A percentile compares a stretch with the other conserved stretches of the same genome.
Conservation (phyloP, 92 coral and sea anemone genomes). For the Porites divaricata region DNA sequence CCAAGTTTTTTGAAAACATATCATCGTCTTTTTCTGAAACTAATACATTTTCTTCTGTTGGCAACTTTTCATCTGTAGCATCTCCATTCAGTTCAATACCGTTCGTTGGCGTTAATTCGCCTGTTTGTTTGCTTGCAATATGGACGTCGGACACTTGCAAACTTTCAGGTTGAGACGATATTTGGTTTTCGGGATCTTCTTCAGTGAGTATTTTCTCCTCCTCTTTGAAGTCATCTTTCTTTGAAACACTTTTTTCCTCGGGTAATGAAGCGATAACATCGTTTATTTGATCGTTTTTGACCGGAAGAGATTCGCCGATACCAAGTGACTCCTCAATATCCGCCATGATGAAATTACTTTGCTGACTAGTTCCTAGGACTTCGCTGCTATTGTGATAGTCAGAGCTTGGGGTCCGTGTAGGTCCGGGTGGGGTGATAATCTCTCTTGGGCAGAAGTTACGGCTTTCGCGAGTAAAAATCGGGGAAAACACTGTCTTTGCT, state of each 20-base stretch:
- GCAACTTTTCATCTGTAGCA: neutral
- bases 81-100: neutral
- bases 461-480: too few relatives aligned
- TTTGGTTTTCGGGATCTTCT: neutral
- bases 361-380: conserved; percentile 21
- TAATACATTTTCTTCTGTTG: conserved; percentile 3
- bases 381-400: neutral
- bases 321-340: conserved; percentile 6
- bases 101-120: neutral
- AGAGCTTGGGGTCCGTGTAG: too few relatives aligned
- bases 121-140: conserved; percentile 11
- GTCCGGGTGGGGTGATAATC: too few relatives aligned
- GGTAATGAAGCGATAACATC: conserved; percentile 12
- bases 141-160: neutral
- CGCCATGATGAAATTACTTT: conserved; percentile 17
- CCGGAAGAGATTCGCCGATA: neutral
- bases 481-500: too few relatives aligned
- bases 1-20: neutral
- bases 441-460: too few relatives aligned
- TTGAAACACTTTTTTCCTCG: neutral
- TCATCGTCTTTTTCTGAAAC: conserved; percentile 11
- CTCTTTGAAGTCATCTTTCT: neutral
- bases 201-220: neutral
- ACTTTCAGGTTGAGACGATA: neutral
- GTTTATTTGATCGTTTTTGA: neutral